These are phyloP conservation scores for Hipposideros armiger DNA, from an alignment of 2,113 vertebrate species.

Conservation along the genomic window DNA sequence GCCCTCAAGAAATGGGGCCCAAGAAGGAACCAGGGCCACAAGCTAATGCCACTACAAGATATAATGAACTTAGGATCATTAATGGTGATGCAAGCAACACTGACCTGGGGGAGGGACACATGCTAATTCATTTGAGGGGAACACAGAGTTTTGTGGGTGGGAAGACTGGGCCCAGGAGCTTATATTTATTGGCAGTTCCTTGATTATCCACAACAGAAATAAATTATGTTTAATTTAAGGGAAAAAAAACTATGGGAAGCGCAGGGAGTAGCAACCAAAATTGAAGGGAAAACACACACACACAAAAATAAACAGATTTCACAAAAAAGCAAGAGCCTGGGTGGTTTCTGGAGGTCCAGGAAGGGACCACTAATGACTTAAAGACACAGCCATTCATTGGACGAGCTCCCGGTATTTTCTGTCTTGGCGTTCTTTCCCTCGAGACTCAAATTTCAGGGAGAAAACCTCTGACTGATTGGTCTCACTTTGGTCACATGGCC, in stretches of 20 bases:
- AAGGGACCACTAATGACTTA: fast-evolving
- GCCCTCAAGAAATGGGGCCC: not conserved
- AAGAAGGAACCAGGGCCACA: not conserved
- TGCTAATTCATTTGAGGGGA: not conserved
- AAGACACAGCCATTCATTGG: fast-evolving
- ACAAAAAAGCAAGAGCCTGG: not conserved
- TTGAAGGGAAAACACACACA: not conserved
- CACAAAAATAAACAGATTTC: not conserved
- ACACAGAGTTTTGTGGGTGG: not conserved
- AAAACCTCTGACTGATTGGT: not conserved
- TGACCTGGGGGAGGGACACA: not conserved
- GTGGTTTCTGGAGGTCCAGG: not conserved
- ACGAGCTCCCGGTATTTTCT: not conserved
- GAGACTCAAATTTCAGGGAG: not conserved
- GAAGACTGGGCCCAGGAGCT: not conserved
- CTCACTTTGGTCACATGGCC: not conserved
- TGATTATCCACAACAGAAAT: slow-evolving; percentile 24
- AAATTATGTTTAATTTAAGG: not conserved
- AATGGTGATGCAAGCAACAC: not conserved
- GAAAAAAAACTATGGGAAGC: not conserved
- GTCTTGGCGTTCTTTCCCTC: not conserved
- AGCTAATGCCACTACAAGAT: not conserved
- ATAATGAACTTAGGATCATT: not conserved
- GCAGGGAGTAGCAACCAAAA: not conserved
- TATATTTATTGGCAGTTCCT: not conserved